A percentile compares a stretch with the other conserved stretches of the same genome.
These are phyloP conservation scores for Decapterus maruadsi DNA, from an alignment of 2,797 vertebrate species.

Conservation along the genomic window DNA sequence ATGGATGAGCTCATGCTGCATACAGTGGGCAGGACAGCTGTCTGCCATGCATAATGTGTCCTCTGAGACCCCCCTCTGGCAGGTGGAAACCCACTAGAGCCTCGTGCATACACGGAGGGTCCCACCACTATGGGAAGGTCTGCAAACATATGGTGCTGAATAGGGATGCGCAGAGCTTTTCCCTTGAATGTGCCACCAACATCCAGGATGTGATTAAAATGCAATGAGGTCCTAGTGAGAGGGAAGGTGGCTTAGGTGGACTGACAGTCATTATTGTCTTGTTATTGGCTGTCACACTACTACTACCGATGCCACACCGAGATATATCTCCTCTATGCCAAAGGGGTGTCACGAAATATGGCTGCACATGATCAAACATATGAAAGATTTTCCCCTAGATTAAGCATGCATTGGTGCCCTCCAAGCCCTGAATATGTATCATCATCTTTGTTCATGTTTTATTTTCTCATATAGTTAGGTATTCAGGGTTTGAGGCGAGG, in stretches of 20 bases:
- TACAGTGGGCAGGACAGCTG: constrained; percentile 76
- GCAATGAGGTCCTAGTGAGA: constrained; percentile 49
- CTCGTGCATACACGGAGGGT: constrained; percentile 35
- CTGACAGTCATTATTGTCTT: constrained; percentile 56
- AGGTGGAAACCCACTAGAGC: constrained; percentile 52
- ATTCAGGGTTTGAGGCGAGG: constrained; percentile 25
- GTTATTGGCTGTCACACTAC: constrained; percentile 61
- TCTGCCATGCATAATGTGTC: constrained; percentile 77
- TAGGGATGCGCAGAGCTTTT: constrained; percentile 66
- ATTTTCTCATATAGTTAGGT: constrained; percentile 18
- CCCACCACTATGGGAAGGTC: constrained; percentile 56
- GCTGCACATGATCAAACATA: constrained; percentile 23
- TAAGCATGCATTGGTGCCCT: constrained; percentile 4
- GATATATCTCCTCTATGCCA: constrained; percentile 27
- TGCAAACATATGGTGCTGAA: constrained; percentile 80
- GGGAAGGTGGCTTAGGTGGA: constrained; percentile 30
- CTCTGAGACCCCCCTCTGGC: constrained; percentile 72
- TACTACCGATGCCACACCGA: constrained; percentile 35
- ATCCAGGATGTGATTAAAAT: constrained; percentile 68
- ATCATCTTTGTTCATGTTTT: constrained; percentile 25
- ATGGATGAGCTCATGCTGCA: constrained; percentile 56
- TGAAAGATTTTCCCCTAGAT: constrained; percentile 6
- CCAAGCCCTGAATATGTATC: constrained; percentile 29
- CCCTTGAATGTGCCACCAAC: constrained; percentile 69
- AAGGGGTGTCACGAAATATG: constrained; percentile 28